A percentile compares a stretch with the other conserved stretches of the same genome.
phyloP scores from a whole-genome alignment of 2,888 invertebrate genomes.

The Plemyria rubiginata region DNA sequence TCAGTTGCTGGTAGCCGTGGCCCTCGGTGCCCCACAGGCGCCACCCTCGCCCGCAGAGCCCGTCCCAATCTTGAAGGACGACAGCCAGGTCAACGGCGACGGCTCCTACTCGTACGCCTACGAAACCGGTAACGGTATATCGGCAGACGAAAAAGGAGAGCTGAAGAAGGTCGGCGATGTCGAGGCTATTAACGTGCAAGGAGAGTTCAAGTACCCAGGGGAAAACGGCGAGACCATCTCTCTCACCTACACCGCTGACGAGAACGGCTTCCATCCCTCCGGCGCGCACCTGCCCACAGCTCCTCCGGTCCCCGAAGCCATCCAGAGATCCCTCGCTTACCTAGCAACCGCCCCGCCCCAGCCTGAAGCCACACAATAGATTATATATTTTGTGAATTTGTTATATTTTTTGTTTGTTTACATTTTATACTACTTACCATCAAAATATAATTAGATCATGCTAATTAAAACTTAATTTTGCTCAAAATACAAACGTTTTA shows the following conservation, averaged over 20 bases:
- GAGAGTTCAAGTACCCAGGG: slow-evolving; percentile 87
- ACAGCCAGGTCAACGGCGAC: slow-evolving; percentile 85
- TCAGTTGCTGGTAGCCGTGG: slow-evolving; percentile 65
- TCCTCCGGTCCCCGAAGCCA: slow-evolving; percentile 89
- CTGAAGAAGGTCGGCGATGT: slow-evolving; percentile 85
- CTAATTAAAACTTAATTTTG: slow-evolving; percentile 1
- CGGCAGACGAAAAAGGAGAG: slow-evolving; percentile 85
- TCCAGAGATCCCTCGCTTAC: slow-evolving; percentile 87
- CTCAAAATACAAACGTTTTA: background rate
- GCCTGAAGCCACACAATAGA: slow-evolving; percentile 56
- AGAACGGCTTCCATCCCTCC: slow-evolving; percentile 88
- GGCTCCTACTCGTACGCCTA: slow-evolving; percentile 86
- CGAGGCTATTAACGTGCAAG: slow-evolving; percentile 85
- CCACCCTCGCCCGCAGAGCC: slow-evolving; percentile 61
- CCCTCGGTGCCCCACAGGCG: slow-evolving; percentile 70
- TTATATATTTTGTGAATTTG: slow-evolving; percentile 49
- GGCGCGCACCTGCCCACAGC: slow-evolving; percentile 87
- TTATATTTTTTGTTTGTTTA: slow-evolving; percentile 49
- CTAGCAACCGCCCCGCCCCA: slow-evolving; percentile 86
- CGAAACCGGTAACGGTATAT: slow-evolving; percentile 88
- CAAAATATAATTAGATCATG: background rate
- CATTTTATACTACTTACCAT: slow-evolving; percentile 52
- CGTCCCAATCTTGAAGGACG: slow-evolving; percentile 84
- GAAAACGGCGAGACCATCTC: slow-evolving; percentile 87
- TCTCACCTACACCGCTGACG: slow-evolving; percentile 88